phyloP scores from a whole-genome alignment of 92 coral and sea anemone genomes.

The Chrysogorgia sp. region DNA sequence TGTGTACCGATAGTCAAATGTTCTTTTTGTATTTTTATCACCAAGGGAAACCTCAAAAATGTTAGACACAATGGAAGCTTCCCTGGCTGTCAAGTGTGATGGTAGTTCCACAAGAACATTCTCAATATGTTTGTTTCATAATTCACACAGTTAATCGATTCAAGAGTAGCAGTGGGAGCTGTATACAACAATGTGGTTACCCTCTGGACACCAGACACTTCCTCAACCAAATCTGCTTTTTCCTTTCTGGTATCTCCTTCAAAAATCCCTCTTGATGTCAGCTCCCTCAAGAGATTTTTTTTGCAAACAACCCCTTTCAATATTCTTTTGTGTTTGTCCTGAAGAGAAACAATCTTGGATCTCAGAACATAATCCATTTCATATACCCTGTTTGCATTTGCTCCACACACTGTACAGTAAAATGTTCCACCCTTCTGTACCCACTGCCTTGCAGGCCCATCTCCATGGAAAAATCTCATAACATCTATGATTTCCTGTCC shows the following conservation, averaged over 20 bases:
- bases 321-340: no score
- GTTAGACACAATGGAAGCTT: slow-evolving; percentile 25
- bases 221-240: background rate
- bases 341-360: no score
- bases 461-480: no score
- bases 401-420: no score
- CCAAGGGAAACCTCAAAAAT: slow-evolving; percentile 38
- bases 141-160: slow-evolving; percentile 12
- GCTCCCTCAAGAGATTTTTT: background rate
- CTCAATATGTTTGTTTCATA: slow-evolving; percentile 69
- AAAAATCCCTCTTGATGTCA: background rate
- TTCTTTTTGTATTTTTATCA: no score
- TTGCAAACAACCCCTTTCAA: no score
- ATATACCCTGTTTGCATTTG: no score
- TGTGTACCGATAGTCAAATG: no score
- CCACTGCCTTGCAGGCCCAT: no score
- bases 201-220: background rate
- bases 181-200: background rate
- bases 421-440: no score
- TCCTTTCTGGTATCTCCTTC: background rate
- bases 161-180: background rate
- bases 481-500: no score
- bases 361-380: no score
- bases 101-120: slow-evolving; percentile 50
- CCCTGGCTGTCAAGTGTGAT: slow-evolving; percentile 46